Base-by-base conservation (phyloP, 2,888 invertebrate genomes). In the Hirtodrosophila cameraria region DNA sequence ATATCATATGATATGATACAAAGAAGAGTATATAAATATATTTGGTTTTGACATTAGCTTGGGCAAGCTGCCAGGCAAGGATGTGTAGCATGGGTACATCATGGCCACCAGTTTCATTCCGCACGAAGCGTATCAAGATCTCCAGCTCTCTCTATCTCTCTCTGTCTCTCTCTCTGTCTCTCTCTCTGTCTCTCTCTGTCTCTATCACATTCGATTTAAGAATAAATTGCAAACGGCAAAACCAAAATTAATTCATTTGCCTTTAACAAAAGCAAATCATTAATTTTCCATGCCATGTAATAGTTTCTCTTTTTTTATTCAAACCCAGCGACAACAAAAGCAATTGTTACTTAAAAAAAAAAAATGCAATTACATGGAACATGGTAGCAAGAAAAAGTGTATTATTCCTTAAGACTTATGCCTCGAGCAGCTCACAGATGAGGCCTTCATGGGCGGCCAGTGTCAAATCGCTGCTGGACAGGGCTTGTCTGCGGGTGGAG, bases 381-480 rank as follows among this genome's bases (percentile, higher is more conserved):
- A 23, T 60, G 53, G 25, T 39, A 11, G 13, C 18, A 12, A 50
- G n/a, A n/a, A 7, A 42, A 31, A 48, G 5, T 12, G 23, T 8
- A n/a, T 52, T 33, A 54, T 28, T 36, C 42, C 53, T 9, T 39
- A n/a, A 11, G 35, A 11, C 54, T 58, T 23, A 57, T 35, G 39
- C 6, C 50, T 75, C 64, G 38, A 77, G 50, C 61, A 82, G 63
- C 65, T 73, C 75, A 82, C 88, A 88, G 72, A 89, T 75, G 75
- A 89, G 70, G 48, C 88, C 88, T 57, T 89, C 89, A 33, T 74
- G 73, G 30, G 88, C 73, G 12, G 67, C 75, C 74, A 89, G 61
- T 30, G 64, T 46, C 43, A 88, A 58, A 15, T 80, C 83, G 38
- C 67, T 74, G 30, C 63, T 68, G 54, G 76, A 49, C 6, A 88